A percentile compares a stretch with the other conserved stretches of the same genome.
Evolutionary conservation across 2,888 invertebrate species (phyloP).

Genomic region (Bellardia pandia): DNA sequence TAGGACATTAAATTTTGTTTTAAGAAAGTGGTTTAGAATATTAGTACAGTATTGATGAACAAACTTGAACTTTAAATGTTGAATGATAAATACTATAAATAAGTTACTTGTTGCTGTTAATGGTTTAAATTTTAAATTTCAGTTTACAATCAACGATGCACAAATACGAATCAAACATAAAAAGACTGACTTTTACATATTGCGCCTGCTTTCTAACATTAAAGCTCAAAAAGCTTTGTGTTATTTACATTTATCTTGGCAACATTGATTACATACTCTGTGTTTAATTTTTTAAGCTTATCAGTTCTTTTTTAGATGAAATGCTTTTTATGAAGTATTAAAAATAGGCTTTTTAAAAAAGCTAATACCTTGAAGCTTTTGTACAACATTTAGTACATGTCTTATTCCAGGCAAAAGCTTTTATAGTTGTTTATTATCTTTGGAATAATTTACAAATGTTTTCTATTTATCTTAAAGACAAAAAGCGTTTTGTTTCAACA

Average conservation of each 20-base stretch:
- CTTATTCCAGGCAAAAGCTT: background rate
- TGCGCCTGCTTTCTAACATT: too few species aligned
- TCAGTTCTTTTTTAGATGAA: background rate
- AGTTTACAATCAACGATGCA: too few species aligned
- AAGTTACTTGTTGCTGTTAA: too few species aligned
- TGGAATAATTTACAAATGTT: background rate
- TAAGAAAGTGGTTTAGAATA: too few species aligned
- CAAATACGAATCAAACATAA: too few species aligned
- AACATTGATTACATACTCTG: too few species aligned
- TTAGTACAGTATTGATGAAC: too few species aligned
- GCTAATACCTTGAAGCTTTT: background rate
- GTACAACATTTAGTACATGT: background rate
- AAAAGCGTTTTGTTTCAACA: background rate
- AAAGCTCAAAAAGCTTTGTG: background rate
- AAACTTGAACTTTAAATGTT: too few species aligned
- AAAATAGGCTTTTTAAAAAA: background rate
- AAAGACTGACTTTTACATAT: too few species aligned
- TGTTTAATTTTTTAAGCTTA: background rate
- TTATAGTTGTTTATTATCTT: background rate
- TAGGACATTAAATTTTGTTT: too few species aligned
- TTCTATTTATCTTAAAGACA: conserved; percentile 20
- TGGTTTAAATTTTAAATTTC: too few species aligned
- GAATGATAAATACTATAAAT: too few species aligned
- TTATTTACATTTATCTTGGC: background rate
- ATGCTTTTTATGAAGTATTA: background rate